Evolutionary conservation across 1,140 invertebrate genomes (phyloP).

Genomic region (Chymomyza costata): DNA sequence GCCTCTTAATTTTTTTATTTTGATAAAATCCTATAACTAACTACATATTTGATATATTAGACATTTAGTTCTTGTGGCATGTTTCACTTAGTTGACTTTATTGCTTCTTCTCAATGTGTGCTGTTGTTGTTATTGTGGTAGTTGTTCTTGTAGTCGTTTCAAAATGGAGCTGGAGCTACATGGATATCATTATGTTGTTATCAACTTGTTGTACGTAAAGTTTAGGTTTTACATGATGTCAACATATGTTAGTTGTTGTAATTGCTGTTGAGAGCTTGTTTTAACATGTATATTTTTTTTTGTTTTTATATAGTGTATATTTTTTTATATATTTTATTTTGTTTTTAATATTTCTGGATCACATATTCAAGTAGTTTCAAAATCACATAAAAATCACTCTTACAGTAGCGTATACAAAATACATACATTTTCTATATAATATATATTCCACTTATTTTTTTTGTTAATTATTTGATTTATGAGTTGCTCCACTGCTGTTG

Average conservation of each 20-base stretch:
- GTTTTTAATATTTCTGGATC: slow-evolving; percentile 62
- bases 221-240: slow-evolving; percentile 26
- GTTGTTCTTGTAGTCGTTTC: slow-evolving; percentile 36
- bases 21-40: slow-evolving; percentile 45
- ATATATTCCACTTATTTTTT: slow-evolving; percentile 35
- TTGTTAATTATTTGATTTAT: slow-evolving; percentile 6
- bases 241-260: slow-evolving; percentile 22
- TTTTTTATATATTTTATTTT: slow-evolving; percentile 19
- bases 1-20: no score
- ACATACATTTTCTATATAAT: slow-evolving; percentile 50
- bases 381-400: slow-evolving; percentile 74
- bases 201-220: slow-evolving; percentile 45
- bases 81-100: slow-evolving; percentile 10
- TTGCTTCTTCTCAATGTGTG: slow-evolving; percentile 21
- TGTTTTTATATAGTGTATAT: slow-evolving; percentile 19
- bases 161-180: slow-evolving; percentile 61
- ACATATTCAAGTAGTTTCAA: slow-evolving; percentile 73
- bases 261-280: slow-evolving; percentile 42
- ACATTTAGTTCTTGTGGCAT: slow-evolving; percentile 43
- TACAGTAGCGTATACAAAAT: slow-evolving; percentile 74
- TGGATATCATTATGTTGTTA: slow-evolving; percentile 11
- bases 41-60: slow-evolving; percentile 59
- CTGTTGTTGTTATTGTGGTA: slow-evolving; percentile 9
- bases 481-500: slow-evolving; percentile 10
- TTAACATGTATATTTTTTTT: slow-evolving; percentile 40